phyloP scores from a whole-genome alignment of 1,140 invertebrate species.

The Drosophila pallidifrons region DNA sequence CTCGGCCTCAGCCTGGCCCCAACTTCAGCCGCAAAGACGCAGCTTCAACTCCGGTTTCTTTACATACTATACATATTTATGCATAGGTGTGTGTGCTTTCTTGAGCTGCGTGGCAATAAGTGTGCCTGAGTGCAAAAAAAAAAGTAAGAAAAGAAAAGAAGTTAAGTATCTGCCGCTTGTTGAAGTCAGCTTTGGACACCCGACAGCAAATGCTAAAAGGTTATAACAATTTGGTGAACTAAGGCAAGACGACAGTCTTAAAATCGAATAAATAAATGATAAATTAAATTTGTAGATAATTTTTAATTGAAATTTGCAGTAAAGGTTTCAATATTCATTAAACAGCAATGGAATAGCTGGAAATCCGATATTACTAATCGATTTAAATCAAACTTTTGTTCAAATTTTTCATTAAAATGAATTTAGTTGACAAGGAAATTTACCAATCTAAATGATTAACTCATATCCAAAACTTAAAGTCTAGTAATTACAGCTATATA shows the following conservation, averaged over 20 bases:
- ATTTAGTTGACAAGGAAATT: too few species aligned
- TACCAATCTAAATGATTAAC: too few species aligned
- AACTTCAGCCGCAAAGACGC: constrained; percentile 42
- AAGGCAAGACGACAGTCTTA: neutral
- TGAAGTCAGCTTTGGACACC: constrained; percentile 42
- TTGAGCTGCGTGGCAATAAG: constrained; percentile 72
- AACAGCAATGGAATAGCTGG: too few species aligned
- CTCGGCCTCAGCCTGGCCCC: constrained; percentile 41
- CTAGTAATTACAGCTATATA: too few species aligned
- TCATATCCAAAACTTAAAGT: too few species aligned
- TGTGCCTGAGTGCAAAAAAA: constrained; percentile 74
- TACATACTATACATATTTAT: constrained; percentile 35
- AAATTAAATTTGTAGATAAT: too few species aligned
- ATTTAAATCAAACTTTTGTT: too few species aligned
- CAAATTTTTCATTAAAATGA: too few species aligned
- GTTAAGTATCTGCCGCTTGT: constrained; percentile 70
- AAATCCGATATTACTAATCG: too few species aligned
- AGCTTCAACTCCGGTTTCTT: constrained; percentile 71
- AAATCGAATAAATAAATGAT: too few species aligned
- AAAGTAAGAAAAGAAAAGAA: constrained; percentile 19
- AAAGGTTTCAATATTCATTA: too few species aligned
- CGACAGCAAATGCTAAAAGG: neutral
- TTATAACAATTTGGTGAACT: neutral
- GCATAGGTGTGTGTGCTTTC: constrained; percentile 38
- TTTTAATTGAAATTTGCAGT: too few species aligned